Conservation (phyloP, 2,797 vertebrate species). For the Coreius guichenoti region DNA sequence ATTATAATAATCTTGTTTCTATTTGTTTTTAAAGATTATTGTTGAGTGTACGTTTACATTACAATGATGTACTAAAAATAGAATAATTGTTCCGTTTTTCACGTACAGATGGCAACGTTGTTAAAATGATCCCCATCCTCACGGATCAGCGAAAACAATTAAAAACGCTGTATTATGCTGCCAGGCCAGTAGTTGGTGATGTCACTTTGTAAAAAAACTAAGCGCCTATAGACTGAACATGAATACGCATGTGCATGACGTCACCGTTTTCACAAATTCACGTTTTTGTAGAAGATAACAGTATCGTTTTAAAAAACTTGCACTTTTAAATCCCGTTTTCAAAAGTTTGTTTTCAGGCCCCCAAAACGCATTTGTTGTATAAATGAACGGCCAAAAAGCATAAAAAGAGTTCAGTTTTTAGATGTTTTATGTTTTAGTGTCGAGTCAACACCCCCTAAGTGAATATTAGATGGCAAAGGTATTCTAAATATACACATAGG, state of each 20-base stretch:
- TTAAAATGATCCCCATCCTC: background rate
- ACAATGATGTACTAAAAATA: background rate
- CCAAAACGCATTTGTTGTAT: fast-evolving
- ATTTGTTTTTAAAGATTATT: background rate
- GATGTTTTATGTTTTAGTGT: no score
- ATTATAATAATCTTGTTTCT: background rate
- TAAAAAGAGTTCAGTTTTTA: background rate
- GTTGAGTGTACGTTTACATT: background rate
- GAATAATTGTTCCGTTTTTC: background rate
- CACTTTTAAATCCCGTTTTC: no score
- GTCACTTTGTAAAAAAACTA: background rate
- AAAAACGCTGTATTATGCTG: background rate
- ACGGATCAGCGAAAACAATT: background rate
- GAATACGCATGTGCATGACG: background rate
- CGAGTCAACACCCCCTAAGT: background rate
- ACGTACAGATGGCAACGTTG: background rate
- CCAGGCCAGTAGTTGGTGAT: background rate
- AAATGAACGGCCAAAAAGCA: background rate
- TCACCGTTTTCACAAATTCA: background rate
- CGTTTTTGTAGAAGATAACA: background rate
- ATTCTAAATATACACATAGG: background rate
- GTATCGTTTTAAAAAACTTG: background rate
- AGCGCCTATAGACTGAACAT: background rate
- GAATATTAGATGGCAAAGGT: background rate
- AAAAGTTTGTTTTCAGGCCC: background rate